phyloP scores from a whole-genome alignment of 1,140 invertebrate genomes.

The Drosophila lini region DNA sequence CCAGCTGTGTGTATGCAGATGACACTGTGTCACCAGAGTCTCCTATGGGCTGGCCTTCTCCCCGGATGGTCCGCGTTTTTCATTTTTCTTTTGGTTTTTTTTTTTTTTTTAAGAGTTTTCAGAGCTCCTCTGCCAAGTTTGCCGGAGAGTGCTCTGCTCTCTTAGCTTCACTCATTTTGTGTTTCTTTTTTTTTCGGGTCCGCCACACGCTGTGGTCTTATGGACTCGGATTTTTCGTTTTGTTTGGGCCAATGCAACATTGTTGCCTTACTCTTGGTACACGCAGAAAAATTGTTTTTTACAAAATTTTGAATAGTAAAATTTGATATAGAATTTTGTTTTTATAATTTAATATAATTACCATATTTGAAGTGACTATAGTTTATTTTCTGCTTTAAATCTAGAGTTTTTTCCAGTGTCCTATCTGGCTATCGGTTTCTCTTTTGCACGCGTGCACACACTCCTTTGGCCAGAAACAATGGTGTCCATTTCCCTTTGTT shows the following conservation, averaged over 20 bases:
- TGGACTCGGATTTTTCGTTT: constrained; percentile 51
- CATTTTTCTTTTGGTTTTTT: neutral
- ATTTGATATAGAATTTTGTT: too few species aligned
- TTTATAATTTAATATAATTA: too few species aligned
- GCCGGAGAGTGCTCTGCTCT: constrained; percentile 16
- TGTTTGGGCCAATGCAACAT: constrained; percentile 18
- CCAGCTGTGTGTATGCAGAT: constrained; percentile 74
- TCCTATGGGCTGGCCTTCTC: constrained; percentile 2
- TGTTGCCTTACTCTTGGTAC: constrained; percentile 6
- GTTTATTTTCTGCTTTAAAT: neutral
- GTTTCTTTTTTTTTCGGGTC: constrained; percentile 6
- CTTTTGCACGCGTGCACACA: constrained; percentile 21
- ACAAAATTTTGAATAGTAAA: too few species aligned
- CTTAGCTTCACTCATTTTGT: constrained; percentile 21
- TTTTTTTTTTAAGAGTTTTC: constrained; percentile 9
- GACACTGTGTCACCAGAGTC: constrained; percentile 54
- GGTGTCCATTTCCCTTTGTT: constrained; percentile 61
- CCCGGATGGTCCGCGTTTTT: constrained; percentile 3
- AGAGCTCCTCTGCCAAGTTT: constrained; percentile 25
- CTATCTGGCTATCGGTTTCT: neutral
- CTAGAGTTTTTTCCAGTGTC: neutral
- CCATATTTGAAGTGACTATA: neutral
- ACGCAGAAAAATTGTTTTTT: neutral
- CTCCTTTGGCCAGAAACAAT: constrained; percentile 46
- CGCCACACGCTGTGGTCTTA: constrained; percentile 58